These are phyloP conservation scores for Capitulum mitella DNA, from an alignment of 2,888 invertebrate species.

Conservation along the genomic window DNA sequence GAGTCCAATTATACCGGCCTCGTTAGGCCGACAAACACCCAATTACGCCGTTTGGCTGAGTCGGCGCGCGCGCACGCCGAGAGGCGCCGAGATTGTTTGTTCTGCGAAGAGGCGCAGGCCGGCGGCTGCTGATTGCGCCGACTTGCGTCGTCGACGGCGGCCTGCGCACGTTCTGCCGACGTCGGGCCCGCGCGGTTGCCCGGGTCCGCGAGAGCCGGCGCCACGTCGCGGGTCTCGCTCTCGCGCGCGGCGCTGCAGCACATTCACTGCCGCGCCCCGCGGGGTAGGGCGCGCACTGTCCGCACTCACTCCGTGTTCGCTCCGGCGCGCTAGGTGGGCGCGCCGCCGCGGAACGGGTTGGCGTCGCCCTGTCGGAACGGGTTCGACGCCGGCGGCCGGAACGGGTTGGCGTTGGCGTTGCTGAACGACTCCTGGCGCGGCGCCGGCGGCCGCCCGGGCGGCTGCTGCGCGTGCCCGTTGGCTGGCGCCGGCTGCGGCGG, in stretches of 20 bases:
- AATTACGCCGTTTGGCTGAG: constrained; percentile 1
- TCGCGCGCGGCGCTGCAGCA: too few species aligned
- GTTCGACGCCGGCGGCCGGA: constrained; percentile 48
- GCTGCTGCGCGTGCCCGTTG: constrained; percentile 41
- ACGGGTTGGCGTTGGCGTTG: constrained; percentile 59
- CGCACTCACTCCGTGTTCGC: not conserved
- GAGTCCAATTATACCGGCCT: not conserved
- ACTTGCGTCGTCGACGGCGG: too few species aligned
- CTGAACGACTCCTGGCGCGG: constrained; percentile 41
- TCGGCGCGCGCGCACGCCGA: not conserved
- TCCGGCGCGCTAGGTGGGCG: not conserved
- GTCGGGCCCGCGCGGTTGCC: too few species aligned
- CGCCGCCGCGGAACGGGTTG: not conserved
- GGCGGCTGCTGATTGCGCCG: too few species aligned
- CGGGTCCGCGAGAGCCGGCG: too few species aligned
- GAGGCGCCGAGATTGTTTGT: too few species aligned
- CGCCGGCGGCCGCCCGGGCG: constrained; percentile 31
- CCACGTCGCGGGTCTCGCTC: too few species aligned
- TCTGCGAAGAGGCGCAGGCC: too few species aligned
- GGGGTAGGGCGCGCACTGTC: too few species aligned
- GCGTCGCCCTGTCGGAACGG: not conserved
- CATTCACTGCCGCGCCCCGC: too few species aligned
- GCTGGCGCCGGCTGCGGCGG: constrained; percentile 37
- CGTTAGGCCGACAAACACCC: not conserved
- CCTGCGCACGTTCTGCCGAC: too few species aligned